Evolutionary conservation across 2,113 vertebrate species (phyloP).

Genomic region (Petrocephalus zakoni): DNA sequence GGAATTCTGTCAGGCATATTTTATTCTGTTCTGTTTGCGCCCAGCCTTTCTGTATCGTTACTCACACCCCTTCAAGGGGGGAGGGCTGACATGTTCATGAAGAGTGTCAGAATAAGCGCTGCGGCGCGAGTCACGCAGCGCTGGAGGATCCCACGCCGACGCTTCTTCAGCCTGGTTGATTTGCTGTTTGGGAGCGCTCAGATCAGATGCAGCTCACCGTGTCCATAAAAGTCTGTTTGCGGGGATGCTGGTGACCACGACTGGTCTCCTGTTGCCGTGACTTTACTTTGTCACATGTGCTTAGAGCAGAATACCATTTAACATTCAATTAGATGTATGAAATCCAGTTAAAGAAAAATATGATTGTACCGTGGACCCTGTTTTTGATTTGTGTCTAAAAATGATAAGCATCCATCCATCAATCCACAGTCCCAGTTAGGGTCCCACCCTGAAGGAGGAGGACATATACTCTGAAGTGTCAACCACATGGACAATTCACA

Average conservation of each 20-base stretch:
- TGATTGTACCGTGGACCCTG: neutral
- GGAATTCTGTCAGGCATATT: conserved; percentile 9
- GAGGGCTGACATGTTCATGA: conserved; percentile 67
- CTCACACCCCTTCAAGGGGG: conserved; percentile 63
- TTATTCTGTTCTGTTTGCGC: conserved; percentile 38
- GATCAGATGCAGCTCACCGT: conserved; percentile 53
- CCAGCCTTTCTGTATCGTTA: conserved; percentile 64
- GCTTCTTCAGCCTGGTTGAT: conserved; percentile 54
- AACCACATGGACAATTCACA: neutral
- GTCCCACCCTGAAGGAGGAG: neutral
- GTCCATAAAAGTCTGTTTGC: conserved; percentile 41
- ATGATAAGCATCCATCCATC: neutral
- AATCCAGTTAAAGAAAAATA: neutral
- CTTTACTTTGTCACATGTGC: conserved; percentile 44
- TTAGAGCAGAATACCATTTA: conserved; percentile 50
- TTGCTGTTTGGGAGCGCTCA: conserved; percentile 53
- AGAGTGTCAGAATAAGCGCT: conserved; percentile 73
- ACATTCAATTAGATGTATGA: conserved; percentile 26
- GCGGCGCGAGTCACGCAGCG: conserved; percentile 59
- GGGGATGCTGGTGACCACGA: conserved; percentile 49
- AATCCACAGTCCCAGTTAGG: neutral
- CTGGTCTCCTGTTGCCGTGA: conserved; percentile 53
- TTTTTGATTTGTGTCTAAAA: neutral
- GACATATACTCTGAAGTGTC: neutral
- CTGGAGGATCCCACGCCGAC: conserved; percentile 55